A percentile compares a stretch with the other conserved stretches of the same genome.
Conservation (phyloP, 2,797 vertebrate species). For the Cygnus olor region DNA sequence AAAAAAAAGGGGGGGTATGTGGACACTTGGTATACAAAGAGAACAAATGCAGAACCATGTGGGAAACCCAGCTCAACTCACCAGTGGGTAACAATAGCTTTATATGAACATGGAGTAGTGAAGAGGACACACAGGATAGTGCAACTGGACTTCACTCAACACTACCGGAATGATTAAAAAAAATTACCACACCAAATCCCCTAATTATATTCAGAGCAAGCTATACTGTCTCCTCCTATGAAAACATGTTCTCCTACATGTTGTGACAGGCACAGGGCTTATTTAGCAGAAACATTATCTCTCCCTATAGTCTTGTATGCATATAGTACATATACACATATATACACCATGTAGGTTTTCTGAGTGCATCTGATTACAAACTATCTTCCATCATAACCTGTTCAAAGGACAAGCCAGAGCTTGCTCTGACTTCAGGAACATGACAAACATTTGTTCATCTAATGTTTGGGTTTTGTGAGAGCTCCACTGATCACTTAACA, state of each 20-base stretch:
- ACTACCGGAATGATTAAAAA: background rate
- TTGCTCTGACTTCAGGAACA: background rate
- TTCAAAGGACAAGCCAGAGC: background rate
- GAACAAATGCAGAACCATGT: background rate
- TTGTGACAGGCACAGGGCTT: background rate
- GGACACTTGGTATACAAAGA: background rate
- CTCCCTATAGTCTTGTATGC: background rate
- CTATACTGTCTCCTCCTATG: background rate
- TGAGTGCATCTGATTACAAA: background rate
- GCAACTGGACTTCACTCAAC: background rate
- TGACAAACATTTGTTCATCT: background rate
- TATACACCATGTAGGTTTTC: background rate
- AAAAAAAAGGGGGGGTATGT: background rate
- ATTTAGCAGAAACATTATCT: background rate
- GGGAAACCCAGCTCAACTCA: background rate
- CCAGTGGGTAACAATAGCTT: background rate
- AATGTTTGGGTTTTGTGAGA: background rate
- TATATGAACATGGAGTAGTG: background rate
- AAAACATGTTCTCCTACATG: background rate
- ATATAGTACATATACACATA: background rate
- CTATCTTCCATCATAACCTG: background rate
- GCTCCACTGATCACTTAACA: background rate
- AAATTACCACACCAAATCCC: fast-evolving
- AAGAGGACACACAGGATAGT: background rate
- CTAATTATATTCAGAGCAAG: background rate